These are phyloP conservation scores for Chouioia cunea DNA, from an alignment of 2,888 invertebrate species.

Conservation along the genomic window DNA sequence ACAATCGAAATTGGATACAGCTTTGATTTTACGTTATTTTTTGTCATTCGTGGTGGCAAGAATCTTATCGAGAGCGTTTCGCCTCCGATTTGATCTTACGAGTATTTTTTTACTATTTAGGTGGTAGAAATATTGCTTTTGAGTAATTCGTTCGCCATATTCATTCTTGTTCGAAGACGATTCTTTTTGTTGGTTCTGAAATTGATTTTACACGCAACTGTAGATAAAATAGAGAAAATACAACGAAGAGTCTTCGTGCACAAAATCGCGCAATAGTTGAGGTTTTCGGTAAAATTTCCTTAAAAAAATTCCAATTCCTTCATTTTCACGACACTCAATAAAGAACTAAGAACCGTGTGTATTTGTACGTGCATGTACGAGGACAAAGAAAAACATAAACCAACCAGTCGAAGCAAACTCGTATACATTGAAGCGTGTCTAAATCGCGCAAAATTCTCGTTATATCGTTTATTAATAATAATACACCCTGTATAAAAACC, in stretches of 20 bases:
- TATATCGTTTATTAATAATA: conserved; percentile 35
- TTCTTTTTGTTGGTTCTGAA: background rate
- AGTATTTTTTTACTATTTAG: background rate
- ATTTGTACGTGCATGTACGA: background rate
- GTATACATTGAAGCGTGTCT: conserved; percentile 37
- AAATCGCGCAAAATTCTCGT: conserved; percentile 29
- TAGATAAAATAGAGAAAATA: conserved; percentile 1
- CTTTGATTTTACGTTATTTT: conserved; percentile 13
- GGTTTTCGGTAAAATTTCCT: conserved; percentile 4
- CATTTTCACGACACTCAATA: background rate
- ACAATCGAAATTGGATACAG: conserved; percentile 17
- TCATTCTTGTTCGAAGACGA: background rate
- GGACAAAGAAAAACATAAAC: background rate
- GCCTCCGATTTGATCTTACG: background rate
- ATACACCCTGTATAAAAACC: conserved; percentile 49
- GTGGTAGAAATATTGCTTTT: conserved; percentile 30
- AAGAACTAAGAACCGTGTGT: background rate
- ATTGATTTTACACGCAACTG: conserved; percentile 11
- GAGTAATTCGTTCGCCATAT: conserved; percentile 30
- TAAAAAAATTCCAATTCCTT: conserved; percentile 41
- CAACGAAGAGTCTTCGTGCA: background rate
- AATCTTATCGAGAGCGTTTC: background rate
- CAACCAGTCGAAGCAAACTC: conserved; percentile 45
- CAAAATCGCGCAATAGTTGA: conserved; percentile 12
- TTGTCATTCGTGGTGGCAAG: background rate